Evolutionary conservation across 2,113 vertebrate species (phyloP), one percentile per base, ranked within the genome.

Genomic region (Brachirus orientalis): DNA sequence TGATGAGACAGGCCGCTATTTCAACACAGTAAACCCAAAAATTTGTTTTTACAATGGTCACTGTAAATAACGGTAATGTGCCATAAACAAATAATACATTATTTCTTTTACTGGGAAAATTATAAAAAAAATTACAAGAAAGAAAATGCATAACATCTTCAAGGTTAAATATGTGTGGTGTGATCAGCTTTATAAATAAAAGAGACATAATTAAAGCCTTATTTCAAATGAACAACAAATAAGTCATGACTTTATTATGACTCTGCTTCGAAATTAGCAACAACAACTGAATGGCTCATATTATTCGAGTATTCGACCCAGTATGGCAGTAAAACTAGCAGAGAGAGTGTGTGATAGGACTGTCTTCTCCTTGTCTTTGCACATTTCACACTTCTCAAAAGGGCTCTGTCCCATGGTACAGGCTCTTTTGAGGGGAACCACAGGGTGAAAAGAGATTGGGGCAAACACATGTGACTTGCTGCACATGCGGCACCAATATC

Each of bases 401-500:
- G 50, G 35, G 50, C 58, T 46, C 63, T 72, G 69, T 66, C 58
- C 33, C 35, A 40, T 4, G 66, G 53, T 64, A 8, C 4, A 45
- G 33, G n/a, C 60, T 63, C 33, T 64, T 58, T 18, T 36, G 28
- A 43, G 28, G 52, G 13, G 65, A 61, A 79, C 69, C 57, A n/a
- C 58, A 47, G 50, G 41, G 46, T 46, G 65, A 73, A 68, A 22
- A 41, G 59, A 77, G 57, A 54, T 55, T 44, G 77, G 63, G 44
- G 37, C 22, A 16, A 72, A 55, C 70, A 64, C 83, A 83, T 79
- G 84, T 86, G 82, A 82, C 52, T 71, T 6, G 0, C 40, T 52
- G 55, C 44, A 44, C 85, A 76, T 12, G 38, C 8, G 10, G 78
- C 48, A 36, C 18, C 37, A 1, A 14, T 1, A 36, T 67, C 60